Evolutionary conservation across 1,140 invertebrate species (phyloP), one percentile per base, ranked within the genome.

Genomic region (Whitmania pigra): DNA sequence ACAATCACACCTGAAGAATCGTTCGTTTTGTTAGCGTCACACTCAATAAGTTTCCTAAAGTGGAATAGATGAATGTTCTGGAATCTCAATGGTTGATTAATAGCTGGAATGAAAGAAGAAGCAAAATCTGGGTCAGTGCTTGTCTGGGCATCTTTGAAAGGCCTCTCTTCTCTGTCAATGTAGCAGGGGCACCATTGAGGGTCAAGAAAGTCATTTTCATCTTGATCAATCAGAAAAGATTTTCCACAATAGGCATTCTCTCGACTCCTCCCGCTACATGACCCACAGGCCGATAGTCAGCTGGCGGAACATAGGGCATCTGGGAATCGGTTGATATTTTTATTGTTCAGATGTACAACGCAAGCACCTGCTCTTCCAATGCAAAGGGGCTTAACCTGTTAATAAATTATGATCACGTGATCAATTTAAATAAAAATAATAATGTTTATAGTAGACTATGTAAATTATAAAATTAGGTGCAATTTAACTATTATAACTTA

Each of bases 361-460:
- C 91, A 92, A 67, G 91, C 89, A 71, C 91, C 91, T 68, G 91
- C 91, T 74, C 91, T 85, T 55, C 90, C 90, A 36, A 87, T 88
- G 76, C 87, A 88, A 63, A 94, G 83, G 18, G 89, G 86, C 40
- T 89, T 85, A 73, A 91, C 84, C 86, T 87, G 57, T 63, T 49
- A 49, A 49, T 49, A 49, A 49, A 49, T 49, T 49, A 49, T 17
- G 43, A 49, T 49, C 15, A 25, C 25, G 5, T 3, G 54, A 2
- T 20, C 20, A 57, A n/a, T 57, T 20, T 57, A n/a, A n/a, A n/a
- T 57, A 57, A 57, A 57, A 57, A 57, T 57, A 57, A 57, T 25
- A n/a, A n/a, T n/a, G n/a, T 57, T 5, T 9, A 2, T n/a, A 57
- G 9, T n/a, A 25, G 9, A 57, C 5, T 57, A n/a, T 57, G 9